Percentiles rank a stretch among this genome's conserved stretches.
phyloP scores from a whole-genome alignment of 2,888 invertebrate species.

The Xestia sexstrigata region DNA sequence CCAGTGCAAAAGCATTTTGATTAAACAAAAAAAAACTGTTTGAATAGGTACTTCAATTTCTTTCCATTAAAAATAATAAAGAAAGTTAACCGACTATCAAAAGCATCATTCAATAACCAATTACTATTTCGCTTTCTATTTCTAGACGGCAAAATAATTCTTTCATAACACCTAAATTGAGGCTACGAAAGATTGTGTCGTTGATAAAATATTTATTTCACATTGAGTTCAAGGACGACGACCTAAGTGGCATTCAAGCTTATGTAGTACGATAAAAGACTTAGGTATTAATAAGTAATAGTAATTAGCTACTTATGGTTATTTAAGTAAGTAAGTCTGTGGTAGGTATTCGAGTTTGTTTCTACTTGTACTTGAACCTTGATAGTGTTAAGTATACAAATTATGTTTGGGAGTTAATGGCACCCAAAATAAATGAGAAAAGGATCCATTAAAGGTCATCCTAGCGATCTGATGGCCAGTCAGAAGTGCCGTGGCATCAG shows the following conservation, averaged over 20 bases:
- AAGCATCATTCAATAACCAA: slow-evolving; percentile 27
- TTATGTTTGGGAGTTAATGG: background rate
- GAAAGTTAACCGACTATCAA: background rate
- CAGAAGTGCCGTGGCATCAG: background rate
- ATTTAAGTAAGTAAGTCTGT: background rate
- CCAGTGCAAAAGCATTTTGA: background rate
- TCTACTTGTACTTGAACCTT: background rate
- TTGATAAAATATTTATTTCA: slow-evolving; percentile 31
- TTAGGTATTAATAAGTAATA: slow-evolving; percentile 10
- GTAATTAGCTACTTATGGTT: background rate
- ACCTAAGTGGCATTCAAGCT: slow-evolving; percentile 6
- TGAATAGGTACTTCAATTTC: background rate
- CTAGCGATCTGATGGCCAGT: no score
- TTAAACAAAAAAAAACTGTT: background rate
- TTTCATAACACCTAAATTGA: slow-evolving; percentile 33
- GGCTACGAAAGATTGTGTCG: slow-evolving; percentile 40
- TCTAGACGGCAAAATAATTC: slow-evolving; percentile 11
- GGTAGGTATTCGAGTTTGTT: background rate
- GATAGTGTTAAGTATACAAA: background rate
- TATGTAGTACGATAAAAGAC: slow-evolving; percentile 22
- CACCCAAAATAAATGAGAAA: background rate
- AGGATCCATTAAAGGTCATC: background rate
- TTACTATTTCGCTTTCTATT: slow-evolving; percentile 40
- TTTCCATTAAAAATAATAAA: slow-evolving; percentile 4
- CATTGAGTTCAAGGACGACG: slow-evolving; percentile 49